Conservation (phyloP, 2,888 invertebrate species). For the Patella pellucida region DNA sequence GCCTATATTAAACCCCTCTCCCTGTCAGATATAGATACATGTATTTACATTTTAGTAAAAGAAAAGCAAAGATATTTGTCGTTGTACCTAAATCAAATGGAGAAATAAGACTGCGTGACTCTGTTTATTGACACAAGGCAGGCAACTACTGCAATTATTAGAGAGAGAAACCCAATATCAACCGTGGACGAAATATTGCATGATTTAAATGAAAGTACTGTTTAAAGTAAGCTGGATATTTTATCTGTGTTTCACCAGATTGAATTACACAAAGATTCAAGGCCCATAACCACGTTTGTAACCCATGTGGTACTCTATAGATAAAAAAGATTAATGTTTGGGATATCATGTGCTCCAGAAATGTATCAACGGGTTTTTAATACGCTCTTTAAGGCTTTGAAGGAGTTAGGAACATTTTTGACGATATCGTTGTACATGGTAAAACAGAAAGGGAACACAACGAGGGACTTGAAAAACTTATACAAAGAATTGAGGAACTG, state of each 20-base stretch:
- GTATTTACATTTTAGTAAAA: too few relatives aligned
- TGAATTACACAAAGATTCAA: too few relatives aligned
- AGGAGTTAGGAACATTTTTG: slow-evolving; percentile 33
- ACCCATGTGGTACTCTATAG: too few relatives aligned
- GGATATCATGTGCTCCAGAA: slow-evolving; percentile 26
- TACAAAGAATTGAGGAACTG: too few relatives aligned
- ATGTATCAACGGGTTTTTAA: slow-evolving; percentile 33
- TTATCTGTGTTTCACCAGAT: too few relatives aligned
- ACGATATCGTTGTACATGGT: slow-evolving; percentile 42
- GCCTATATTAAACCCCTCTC: too few relatives aligned
- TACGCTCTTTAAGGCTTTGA: slow-evolving; percentile 27
- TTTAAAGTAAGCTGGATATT: slow-evolving; percentile 40
- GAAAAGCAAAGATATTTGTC: too few relatives aligned
- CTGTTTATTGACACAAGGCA: slow-evolving; percentile 40
- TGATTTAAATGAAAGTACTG: slow-evolving; percentile 33
- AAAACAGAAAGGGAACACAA: slow-evolving; percentile 7
- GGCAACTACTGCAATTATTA: slow-evolving; percentile 33
- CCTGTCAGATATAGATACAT: too few relatives aligned
- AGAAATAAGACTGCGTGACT: slow-evolving; percentile 40
- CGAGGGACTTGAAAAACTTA: too few relatives aligned
- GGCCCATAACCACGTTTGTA: too few relatives aligned
- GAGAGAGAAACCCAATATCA: slow-evolving; percentile 34
- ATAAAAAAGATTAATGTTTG: too few relatives aligned
- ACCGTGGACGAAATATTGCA: slow-evolving; percentile 35
- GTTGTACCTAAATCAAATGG: slow-evolving; percentile 38